Conservation (phyloP, 2,113 vertebrate genomes). For the Ptilorrhoa leucosticta region DNA sequence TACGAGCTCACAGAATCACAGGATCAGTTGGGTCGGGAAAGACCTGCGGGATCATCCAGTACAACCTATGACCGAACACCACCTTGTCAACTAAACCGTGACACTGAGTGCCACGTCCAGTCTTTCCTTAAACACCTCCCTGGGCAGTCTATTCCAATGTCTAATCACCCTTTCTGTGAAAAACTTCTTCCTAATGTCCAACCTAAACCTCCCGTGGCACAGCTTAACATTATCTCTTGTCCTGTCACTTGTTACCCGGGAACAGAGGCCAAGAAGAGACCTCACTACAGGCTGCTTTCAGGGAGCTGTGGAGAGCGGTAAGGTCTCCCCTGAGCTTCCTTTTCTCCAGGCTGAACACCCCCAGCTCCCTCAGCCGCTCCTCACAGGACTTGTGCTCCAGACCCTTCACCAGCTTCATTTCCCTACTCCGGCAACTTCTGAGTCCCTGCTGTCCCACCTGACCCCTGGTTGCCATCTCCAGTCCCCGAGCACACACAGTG, state of each 20-base stretch:
- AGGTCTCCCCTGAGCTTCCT: neutral
- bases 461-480: accelerated
- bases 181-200: neutral
- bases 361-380: no score
- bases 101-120: neutral
- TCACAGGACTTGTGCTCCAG: neutral
- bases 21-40: accelerated
- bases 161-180: neutral
- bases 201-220: neutral
- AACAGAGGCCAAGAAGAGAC: neutral
- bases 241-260: neutral
- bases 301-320: neutral
- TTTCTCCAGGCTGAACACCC: neutral
- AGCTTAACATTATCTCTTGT: neutral
- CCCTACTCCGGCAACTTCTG: neutral
- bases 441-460: accelerated
- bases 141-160: neutral
- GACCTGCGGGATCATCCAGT: no score
- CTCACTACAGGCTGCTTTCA: no score
- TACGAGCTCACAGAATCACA: accelerated
- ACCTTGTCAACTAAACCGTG: neutral
- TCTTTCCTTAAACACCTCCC: neutral
- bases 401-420: no score
- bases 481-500: accelerated
- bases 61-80: neutral